These are phyloP conservation scores for Parambassis ranga DNA, from an alignment of 2,797 vertebrate species.

Conservation along the genomic window DNA sequence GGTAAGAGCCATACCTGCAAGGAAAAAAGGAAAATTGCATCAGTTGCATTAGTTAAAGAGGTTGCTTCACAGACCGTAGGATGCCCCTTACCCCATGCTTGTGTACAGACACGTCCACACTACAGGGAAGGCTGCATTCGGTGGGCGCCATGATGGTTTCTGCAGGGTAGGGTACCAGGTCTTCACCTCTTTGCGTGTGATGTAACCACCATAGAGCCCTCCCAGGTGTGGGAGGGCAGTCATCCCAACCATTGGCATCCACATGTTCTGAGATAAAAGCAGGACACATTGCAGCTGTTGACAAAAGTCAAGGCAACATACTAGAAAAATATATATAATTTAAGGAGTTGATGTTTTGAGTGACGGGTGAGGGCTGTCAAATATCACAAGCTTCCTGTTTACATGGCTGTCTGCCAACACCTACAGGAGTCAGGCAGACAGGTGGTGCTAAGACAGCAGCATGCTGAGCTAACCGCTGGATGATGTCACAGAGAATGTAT, in stretches of 20 bases:
- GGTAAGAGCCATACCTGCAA: constrained; percentile 88
- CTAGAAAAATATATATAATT: too few species aligned
- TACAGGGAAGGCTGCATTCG: constrained; percentile 79
- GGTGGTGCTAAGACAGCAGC: too few species aligned
- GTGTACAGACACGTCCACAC: constrained; percentile 83
- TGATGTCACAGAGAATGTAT: too few species aligned
- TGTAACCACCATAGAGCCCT: constrained; percentile 68
- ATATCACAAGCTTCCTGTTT: too few species aligned
- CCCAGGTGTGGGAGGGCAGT: constrained; percentile 81
- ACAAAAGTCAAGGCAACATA: background rate
- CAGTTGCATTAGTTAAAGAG: background rate
- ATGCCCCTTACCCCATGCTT: constrained; percentile 80
- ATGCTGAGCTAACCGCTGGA: too few species aligned
- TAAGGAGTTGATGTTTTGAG: too few species aligned
- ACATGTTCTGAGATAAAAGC: constrained; percentile 59
- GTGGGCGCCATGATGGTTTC: constrained; percentile 84
- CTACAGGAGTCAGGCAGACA: too few species aligned
- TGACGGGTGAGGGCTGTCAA: too few species aligned
- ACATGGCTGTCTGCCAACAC: too few species aligned
- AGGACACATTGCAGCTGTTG: background rate
- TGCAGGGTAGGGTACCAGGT: constrained; percentile 79
- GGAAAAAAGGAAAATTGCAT: background rate
- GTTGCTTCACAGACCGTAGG: background rate
- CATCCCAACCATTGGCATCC: constrained; percentile 77
- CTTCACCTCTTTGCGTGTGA: constrained; percentile 77